A percentile compares a stretch with the other conserved stretches of the same genome.
Evolutionary conservation across 2,113 vertebrate genomes (phyloP).

Genomic region (Amphilophus citrinellus): DNA sequence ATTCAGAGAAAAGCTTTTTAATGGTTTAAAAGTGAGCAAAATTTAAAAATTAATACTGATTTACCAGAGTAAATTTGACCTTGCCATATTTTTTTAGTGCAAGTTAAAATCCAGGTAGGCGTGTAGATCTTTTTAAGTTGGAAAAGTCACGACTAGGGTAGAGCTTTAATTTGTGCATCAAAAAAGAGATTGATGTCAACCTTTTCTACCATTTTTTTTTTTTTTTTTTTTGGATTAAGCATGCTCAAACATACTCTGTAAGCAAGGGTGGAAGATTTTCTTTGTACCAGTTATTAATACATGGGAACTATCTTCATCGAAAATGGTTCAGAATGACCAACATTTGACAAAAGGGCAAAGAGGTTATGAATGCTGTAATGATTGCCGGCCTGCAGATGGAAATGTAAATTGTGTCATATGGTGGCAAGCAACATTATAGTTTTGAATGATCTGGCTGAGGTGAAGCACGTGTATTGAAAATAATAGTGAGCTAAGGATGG

Average conservation of each 20-base stretch:
- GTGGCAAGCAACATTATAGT: not conserved
- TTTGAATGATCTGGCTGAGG: not conserved
- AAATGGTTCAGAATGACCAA: not conserved
- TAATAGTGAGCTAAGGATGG: not conserved
- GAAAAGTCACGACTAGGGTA: not conserved
- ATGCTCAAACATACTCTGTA: no score
- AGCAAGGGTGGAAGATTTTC: no score
- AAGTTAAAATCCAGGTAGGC: not conserved
- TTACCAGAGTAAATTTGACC: not conserved
- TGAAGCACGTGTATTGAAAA: not conserved
- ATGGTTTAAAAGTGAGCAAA: not conserved
- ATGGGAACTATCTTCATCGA: no score
- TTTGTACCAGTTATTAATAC: no score
- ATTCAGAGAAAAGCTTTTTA: constrained; percentile 2
- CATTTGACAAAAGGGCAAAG: not conserved
- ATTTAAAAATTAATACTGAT: not conserved
- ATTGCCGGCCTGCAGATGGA: no score
- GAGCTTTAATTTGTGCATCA: not conserved
- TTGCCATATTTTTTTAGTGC: not conserved
- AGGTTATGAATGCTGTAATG: no score
- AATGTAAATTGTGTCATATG: not conserved
- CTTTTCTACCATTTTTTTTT: not conserved
- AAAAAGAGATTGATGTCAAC: not conserved
- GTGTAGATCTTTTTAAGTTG: not conserved
- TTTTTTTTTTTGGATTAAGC: no score